Conservation (phyloP, 2,888 invertebrate genomes). For the Eulithis testata region DNA sequence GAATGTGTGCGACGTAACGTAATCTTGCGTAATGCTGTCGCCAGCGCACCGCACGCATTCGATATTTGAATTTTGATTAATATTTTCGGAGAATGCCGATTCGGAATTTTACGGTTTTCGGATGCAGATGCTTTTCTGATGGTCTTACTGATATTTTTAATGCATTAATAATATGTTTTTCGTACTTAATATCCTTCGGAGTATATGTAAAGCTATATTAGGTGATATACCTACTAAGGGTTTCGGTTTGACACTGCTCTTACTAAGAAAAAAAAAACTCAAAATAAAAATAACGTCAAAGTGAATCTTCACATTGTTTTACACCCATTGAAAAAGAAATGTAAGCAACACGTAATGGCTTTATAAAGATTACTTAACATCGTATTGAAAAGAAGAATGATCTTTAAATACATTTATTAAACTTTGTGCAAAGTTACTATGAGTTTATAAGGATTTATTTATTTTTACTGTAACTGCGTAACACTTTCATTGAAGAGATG, state of each 20-base stretch:
- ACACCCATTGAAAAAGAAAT: too few species aligned
- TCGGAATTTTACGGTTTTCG: constrained; percentile 19
- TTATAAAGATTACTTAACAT: too few species aligned
- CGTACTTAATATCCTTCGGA: background rate
- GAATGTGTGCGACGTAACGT: constrained; percentile 60
- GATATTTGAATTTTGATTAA: constrained; percentile 54
- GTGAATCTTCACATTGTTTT: too few species aligned
- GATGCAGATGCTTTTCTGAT: constrained; percentile 19
- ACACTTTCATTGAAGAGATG: background rate
- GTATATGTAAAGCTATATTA: background rate
- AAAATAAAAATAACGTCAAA: too few species aligned
- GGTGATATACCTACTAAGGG: background rate
- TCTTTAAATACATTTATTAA: too few species aligned
- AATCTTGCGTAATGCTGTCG: constrained; percentile 71
- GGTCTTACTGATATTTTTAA: constrained; percentile 12
- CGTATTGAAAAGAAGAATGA: too few species aligned
- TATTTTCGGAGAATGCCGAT: constrained; percentile 39
- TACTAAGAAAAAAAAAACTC: too few species aligned
- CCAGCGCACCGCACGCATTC: constrained; percentile 49
- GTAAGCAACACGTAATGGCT: too few species aligned
- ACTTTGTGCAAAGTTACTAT: too few species aligned
- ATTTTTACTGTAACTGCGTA: too few species aligned
- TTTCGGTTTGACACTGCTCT: too few species aligned
- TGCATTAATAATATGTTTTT: background rate
- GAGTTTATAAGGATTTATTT: too few species aligned